Conservation (phyloP, 2,113 vertebrate genomes). For the Pelmatolapia mariae region DNA sequence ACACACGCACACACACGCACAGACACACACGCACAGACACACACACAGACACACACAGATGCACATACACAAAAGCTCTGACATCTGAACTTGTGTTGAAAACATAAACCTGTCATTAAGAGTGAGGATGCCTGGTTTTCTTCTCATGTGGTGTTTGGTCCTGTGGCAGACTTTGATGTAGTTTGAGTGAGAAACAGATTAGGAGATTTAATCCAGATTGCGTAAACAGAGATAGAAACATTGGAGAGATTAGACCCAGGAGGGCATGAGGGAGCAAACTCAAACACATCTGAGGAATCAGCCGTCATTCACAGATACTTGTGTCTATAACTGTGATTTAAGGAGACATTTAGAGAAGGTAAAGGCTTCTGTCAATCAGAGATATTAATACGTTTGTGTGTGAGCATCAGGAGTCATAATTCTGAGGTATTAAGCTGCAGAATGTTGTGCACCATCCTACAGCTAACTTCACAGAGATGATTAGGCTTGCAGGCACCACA, state of each 20-base stretch:
- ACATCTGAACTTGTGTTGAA: not conserved
- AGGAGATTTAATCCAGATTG: conserved; percentile 11
- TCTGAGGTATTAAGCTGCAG: not conserved
- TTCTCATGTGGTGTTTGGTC: not conserved
- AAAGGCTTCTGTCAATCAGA: not conserved
- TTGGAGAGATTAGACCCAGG: conserved; percentile 5
- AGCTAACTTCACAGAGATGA: not conserved
- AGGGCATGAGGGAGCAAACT: not conserved
- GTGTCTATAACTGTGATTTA: not conserved
- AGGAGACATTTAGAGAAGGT: not conserved
- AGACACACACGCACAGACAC: accelerated
- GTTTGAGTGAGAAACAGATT: conserved; percentile 17
- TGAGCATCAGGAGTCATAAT: not conserved
- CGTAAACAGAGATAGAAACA: conserved; percentile 34
- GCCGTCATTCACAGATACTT: not conserved
- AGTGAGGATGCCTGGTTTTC: not conserved
- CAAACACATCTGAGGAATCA: not conserved
- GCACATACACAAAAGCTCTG: too few species aligned
- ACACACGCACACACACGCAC: accelerated
- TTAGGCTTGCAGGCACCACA: not conserved
- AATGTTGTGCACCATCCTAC: not conserved
- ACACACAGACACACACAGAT: accelerated
- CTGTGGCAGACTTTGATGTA: not conserved
- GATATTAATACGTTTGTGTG: not conserved
- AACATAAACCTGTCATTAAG: not conserved